These are phyloP conservation scores for Lapara coniferarum DNA, from an alignment of 2,888 invertebrate species.

Conservation along the genomic window DNA sequence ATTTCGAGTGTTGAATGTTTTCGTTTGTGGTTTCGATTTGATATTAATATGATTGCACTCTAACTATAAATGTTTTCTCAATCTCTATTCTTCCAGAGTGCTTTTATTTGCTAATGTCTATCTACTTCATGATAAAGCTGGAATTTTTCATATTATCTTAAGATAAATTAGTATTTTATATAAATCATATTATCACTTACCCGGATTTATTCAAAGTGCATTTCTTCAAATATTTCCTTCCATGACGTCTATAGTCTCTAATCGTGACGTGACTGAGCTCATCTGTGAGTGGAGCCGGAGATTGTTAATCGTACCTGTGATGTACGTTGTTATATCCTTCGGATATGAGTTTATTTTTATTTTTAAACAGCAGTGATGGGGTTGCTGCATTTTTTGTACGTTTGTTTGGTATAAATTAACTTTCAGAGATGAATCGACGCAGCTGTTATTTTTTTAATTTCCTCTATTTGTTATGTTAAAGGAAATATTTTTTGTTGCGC, in stretches of 20 bases:
- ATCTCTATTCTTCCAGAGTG: too few species aligned
- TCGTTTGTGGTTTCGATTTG: not conserved
- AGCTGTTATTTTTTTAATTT: constrained; percentile 70
- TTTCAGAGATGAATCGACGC: constrained; percentile 50
- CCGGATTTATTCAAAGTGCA: too few species aligned
- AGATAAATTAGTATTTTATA: too few species aligned
- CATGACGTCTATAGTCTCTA: too few species aligned
- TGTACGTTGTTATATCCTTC: constrained; percentile 54
- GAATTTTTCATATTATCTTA: too few species aligned
- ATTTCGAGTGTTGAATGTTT: constrained; percentile 9
- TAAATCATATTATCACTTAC: too few species aligned
- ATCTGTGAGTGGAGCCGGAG: constrained; percentile 45
- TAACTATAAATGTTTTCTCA: too few species aligned
- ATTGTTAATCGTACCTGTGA: constrained; percentile 48
- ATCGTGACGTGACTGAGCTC: constrained; percentile 36
- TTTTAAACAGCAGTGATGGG: constrained; percentile 63
- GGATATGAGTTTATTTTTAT: constrained; percentile 59
- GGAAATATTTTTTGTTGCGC: constrained; percentile 32
- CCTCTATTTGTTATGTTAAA: constrained; percentile 53
- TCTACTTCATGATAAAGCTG: too few species aligned
- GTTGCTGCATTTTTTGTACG: constrained; percentile 61
- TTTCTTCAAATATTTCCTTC: too few species aligned
- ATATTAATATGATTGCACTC: not conserved
- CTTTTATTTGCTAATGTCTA: too few species aligned
- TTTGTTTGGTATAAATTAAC: constrained; percentile 63